Evolutionary conservation across 2,797 vertebrate species (phyloP), one percentile per base, ranked within the genome.

Genomic region (Pristis pectinata): DNA sequence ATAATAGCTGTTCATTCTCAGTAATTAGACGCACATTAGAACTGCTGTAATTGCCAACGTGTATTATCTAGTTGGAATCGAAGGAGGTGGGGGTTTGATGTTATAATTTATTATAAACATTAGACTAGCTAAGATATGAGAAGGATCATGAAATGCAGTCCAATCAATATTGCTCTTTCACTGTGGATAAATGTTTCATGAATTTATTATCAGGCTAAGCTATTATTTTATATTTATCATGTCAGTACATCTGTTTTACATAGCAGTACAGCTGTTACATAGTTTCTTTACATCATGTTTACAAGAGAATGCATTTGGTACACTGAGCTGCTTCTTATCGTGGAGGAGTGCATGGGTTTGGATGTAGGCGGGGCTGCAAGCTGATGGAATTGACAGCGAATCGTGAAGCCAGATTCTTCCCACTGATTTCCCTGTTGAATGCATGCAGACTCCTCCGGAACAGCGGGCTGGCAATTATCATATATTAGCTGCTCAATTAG

Each of bases 11-110:
- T 94, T 94, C 67, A 94, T 94, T 94, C 27, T 53, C 64, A n/a
- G 92, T 94, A 94, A 94, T 94, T 94, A 94, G 92, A 76, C 30
- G 76, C 70, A 56, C 44, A 76, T 94, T 94, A 94, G 70, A 94
- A 70, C 44, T 94, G 72, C 44, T 76, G 92, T 76, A 76, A 94
- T 94, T 94, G 92, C 67, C 37, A 53, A 92, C 3, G 41, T 74
- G 30, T n/a, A n/a, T 74, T 41, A 76, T 94, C 92, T 76, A 76
- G 30, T 76, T 34, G 70, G 15, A 53, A 76, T 94, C 6, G 24
- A 94, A 27, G 49, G 44, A 76, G 30, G 27, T 72, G 30, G 44
- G 44, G 30, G 70, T 30, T 76, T 76, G 70, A 93, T 93, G 70
- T 74, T 74, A n/a, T 70, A 74, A 76, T 70, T 56, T 94, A 94